Base-by-base conservation (phyloP, 1,140 invertebrate genomes). In the Pentalonia nigronervosa region DNA sequence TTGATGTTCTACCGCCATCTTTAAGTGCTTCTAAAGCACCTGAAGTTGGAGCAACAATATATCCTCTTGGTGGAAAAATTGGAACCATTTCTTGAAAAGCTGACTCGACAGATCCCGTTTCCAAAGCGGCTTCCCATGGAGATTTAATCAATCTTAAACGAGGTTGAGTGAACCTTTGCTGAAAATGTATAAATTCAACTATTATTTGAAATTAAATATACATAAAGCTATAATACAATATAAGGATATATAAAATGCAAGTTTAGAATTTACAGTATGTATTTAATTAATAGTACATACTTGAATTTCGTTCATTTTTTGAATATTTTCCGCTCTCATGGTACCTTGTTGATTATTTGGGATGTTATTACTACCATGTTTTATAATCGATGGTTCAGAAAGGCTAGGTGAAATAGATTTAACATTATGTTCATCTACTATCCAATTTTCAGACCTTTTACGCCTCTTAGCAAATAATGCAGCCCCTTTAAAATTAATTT, bases 401-500 rank as follows among this genome's bases (percentile, higher is more conserved):
- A 91, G 8, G n/a, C 76, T 81, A 34, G 94, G 94, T 21, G 91
- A 48, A 56, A 76, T 91, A 17, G 95, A 94, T 92, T 95, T 95
- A 36, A 96, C 95, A 86, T 95, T 97, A 94, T 95, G 96, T 95
- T 97, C 97, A 94, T 98, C 98, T 34, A 98, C 97, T 34, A 98
- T 96, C 97, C 97, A 98, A 95, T 98, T 98, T 94, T 98, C 97
- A 14, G 97, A 97, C 94, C 97, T 96, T 96, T 97, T 97, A 95
- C 97, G 97, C 87, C 98, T 96, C 95, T 98, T 98, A 36, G 97
- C 97, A 95, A 98, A 98, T 94, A 98, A 96, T 95, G 98, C 97
- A 30, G 98, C 98, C 93, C 98, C 97, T 97, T 94, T 67, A 94
- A 94, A 94, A 21, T 94, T 36, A 1, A 86, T 87, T 60, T 1